A percentile compares a stretch with the other conserved stretches of the same genome.
Conservation (phyloP, 2,888 invertebrate species). For the Lepas anatifera region DNA sequence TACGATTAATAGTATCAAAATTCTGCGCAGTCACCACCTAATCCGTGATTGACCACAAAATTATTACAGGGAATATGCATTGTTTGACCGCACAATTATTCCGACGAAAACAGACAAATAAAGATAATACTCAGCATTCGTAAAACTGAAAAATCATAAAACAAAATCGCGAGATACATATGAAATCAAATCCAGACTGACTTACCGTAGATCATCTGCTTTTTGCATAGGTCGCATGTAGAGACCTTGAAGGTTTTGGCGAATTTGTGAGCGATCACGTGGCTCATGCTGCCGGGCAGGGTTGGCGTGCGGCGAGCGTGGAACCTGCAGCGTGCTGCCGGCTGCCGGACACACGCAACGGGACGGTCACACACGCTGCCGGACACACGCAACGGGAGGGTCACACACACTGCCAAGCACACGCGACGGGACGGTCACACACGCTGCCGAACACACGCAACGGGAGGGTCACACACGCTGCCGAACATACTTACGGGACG, state of each 20-base stretch:
- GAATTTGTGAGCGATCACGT: slow-evolving; percentile 81
- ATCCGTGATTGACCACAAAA: no score
- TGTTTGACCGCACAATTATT: no score
- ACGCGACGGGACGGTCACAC: not conserved
- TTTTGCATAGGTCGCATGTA: slow-evolving; percentile 78
- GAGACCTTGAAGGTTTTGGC: slow-evolving; percentile 77
- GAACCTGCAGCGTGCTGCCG: slow-evolving; percentile 40
- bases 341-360: not conserved
- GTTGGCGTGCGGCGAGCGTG: slow-evolving; percentile 64
- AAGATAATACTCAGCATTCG: no score
- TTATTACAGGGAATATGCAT: no score
- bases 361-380: not conserved
- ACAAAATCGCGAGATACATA: no score
- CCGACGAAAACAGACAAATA: no score
- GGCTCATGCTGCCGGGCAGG: slow-evolving; percentile 66
- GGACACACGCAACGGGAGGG: not conserved
- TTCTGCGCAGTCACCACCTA: no score
- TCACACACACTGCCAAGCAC: not conserved
- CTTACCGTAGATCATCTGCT: slow-evolving; percentile 67
- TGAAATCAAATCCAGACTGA: no score
- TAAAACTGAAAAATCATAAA: no score
- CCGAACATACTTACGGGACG: no score
- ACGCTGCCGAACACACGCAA: not conserved
- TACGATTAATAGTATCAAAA: no score
- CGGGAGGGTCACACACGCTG: not conserved